phyloP scores from a whole-genome alignment of 2,797 vertebrate genomes.

The Cyclopterus lumpus region DNA sequence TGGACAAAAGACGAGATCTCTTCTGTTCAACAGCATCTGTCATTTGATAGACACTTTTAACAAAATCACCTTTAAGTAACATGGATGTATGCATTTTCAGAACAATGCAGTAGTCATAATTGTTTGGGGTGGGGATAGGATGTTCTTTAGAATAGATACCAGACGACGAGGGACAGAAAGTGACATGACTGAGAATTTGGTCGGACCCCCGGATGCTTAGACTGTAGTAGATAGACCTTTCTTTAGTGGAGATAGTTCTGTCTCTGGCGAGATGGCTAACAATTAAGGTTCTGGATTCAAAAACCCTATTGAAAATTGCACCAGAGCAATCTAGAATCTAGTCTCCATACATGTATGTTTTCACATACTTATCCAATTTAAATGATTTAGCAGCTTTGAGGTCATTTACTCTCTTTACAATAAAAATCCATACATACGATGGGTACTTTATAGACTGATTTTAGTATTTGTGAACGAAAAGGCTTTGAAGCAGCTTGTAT shows the following conservation, averaged over 20 bases:
- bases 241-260: too few species aligned
- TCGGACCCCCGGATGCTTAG: neutral
- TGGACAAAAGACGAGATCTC: conserved; percentile 13
- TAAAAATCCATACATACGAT: neutral
- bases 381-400: neutral
- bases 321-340: neutral
- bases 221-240: neutral
- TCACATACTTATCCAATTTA: neutral
- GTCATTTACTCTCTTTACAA: neutral
- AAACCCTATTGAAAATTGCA: neutral
- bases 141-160: neutral
- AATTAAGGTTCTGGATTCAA: too few species aligned
- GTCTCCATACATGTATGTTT: neutral
- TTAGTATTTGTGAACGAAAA: neutral
- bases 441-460: neutral
- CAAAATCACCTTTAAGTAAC: neutral
- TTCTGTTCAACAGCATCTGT: conserved; percentile 19
- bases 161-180: neutral
- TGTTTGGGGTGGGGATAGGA: conserved; percentile 12
- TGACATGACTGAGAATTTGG: neutral
- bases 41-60: conserved; percentile 4
- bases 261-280: too few species aligned
- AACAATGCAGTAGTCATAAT: neutral
- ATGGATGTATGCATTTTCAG: neutral
- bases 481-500: neutral